Evolutionary conservation across 2,888 invertebrate genomes (phyloP), one percentile per base, ranked within the genome.

Genomic region (Sinohyriopsis cumingii): DNA sequence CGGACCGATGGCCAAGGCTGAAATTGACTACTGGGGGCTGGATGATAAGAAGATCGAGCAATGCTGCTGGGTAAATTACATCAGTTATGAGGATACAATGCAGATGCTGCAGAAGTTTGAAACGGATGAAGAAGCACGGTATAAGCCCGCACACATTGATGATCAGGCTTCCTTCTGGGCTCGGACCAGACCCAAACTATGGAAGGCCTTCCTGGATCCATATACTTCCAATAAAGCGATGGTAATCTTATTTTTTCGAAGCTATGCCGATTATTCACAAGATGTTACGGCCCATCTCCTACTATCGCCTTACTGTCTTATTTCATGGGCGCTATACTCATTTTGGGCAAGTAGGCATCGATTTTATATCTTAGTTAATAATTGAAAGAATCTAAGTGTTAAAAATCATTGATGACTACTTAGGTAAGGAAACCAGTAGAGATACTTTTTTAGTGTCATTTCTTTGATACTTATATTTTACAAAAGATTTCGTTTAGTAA

Each of bases 61-160:
- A 22, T 86, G 86, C 69, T 86, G 86, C 63, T 83, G 84, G 84
- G 80, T 84, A 28, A 78, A 79, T 56, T 86, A 86, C 65, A 84
- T 82, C 22, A 79, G 78, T 59, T 80, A 80, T 59, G 78, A 82
- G 63, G 81, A 80, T 22, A 81, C 81, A 3, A 75, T 77, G 67
- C 76, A 75, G 15, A 78, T 80, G 76, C 69, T 83, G 25, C 75
- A 77, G 28, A 76, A 76, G 65, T 84, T 83, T 68, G 78, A 84
- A 57, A 68, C 70, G 6, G 81, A 82, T 66, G 81, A 82, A 53
- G 59, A 75, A 7, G 75, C 77, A n/a, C 72, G 78, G 33, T 72
- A 77, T 25, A 73, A 77, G 18, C 67, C 81, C 1, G 73, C 74
- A 59, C 73, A 76, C 55, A 78, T 78, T 0, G 67, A 72, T 3